Base-by-base conservation (phyloP, 2,888 invertebrate genomes). In the Latrodectus elegans region DNA sequence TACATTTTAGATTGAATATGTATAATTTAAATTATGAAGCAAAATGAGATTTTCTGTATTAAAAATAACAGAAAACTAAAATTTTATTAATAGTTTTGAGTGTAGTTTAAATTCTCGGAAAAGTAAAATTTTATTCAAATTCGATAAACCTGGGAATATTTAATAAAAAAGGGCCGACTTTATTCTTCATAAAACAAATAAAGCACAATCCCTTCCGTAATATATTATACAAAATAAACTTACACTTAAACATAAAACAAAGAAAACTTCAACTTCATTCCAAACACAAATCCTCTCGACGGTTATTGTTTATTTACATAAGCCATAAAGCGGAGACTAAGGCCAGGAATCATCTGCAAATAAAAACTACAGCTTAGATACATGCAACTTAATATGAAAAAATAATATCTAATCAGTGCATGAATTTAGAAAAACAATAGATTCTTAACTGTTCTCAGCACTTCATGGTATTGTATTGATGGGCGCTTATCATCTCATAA, bases 341-440 rank as follows among this genome's bases (percentile, higher is more conserved):
- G 64, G 64, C 26, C 65, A 55, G 73, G 73, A 79, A 67, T 17
- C 73, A 84, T 79, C 78, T 79, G 78, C 84, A 78, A 84, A 78
- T 79, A 73, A 84, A 84, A 78, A 68, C n/a, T 52, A 74, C 74
- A 55, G 79, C 83, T 75, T 78, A 74, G 78, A 68, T 49, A 78
- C 85, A 85, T 60, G 64, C 64, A 64, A 85, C 85, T 85, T 75
- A 79, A 67, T 82, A 75, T 70, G 55, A 78, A 68, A 60, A 60
- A 60, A 2, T 14, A 55, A 60, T 85, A 85, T 85, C 79, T 85
- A 85, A 85, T 85, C 85, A 72, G 74, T 68, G 68, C 65, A 79
- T 79, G 78, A 67, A 74, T 51, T 79, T 67, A 72, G 73, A 79
- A 38, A 38, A 85, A 79, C 68, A 85, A 85, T 78, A 10, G 74